These are phyloP conservation scores for Caenorhabditis macrosperma DNA, from an alignment of 2,888 invertebrate species.

Conservation along the genomic window DNA sequence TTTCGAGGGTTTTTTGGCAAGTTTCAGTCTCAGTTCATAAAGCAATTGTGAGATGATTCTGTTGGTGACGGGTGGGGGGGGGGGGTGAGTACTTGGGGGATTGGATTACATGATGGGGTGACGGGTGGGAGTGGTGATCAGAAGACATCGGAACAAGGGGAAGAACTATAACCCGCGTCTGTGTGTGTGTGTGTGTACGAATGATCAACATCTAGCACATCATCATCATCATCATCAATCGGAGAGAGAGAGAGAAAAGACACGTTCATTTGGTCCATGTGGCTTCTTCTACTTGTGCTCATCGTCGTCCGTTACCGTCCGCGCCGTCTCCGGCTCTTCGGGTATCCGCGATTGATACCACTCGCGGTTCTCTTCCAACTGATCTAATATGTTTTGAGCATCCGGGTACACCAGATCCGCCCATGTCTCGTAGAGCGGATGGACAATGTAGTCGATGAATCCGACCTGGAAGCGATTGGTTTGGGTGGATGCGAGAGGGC, in stretches of 20 bases:
- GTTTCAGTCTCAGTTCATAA: constrained; percentile 59
- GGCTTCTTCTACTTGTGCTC: constrained; percentile 39
- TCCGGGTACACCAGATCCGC: constrained; percentile 98
- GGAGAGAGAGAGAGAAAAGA: constrained; percentile 8
- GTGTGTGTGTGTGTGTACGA: constrained; percentile 13
- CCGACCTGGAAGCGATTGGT: constrained; percentile 86
- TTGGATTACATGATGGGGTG: too few relatives aligned
- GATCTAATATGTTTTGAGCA: constrained; percentile 97
- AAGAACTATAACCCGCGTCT: constrained; percentile 39
- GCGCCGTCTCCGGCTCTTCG: constrained; percentile 71
- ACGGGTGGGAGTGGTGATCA: constrained; percentile 4
- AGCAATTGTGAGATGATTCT: constrained; percentile 51
- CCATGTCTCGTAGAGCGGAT: constrained; percentile 99
- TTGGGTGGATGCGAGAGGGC: not conserved
- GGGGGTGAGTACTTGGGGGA: not conserved
- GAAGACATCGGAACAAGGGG: constrained; percentile 35
- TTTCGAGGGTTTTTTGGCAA: constrained; percentile 54
- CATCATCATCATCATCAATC: constrained; percentile 19
- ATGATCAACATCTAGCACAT: constrained; percentile 39
- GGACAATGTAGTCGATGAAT: constrained; percentile 99
- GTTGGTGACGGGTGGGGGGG: not conserved
- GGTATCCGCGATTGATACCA: constrained; percentile 78
- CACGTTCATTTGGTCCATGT: not conserved
- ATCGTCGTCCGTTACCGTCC: constrained; percentile 52
- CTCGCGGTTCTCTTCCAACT: constrained; percentile 93